phyloP scores from a whole-genome alignment of 2,888 invertebrate genomes.

The Leptinotarsa rubiginosa region DNA sequence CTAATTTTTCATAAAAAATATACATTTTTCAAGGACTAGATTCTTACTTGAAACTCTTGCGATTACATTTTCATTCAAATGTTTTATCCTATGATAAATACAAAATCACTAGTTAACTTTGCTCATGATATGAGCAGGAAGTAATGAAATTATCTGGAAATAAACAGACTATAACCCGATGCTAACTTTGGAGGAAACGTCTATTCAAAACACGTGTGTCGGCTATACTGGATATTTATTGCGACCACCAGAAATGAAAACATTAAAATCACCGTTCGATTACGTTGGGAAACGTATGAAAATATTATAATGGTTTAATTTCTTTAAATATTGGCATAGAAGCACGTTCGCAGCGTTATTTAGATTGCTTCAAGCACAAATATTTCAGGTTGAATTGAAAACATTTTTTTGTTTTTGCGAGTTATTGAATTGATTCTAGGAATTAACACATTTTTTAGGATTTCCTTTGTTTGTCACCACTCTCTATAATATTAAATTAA shows the following conservation, averaged over 20 bases:
- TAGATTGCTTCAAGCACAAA: constrained; percentile 52
- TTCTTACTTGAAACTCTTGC: no score
- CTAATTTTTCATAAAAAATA: no score
- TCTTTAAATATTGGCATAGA: constrained; percentile 56
- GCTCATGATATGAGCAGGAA: not conserved
- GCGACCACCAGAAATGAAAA: constrained; percentile 15
- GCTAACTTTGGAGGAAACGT: constrained; percentile 1
- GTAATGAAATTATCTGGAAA: not conserved
- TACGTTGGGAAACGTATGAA: constrained; percentile 26
- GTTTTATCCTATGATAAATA: no score
- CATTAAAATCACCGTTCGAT: constrained; percentile 17
- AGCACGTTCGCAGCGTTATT: constrained; percentile 57
- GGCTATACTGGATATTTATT: constrained; percentile 5
- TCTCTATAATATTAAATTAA: no score
- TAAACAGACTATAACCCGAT: constrained; percentile 8
- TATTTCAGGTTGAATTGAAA: constrained; percentile 51
- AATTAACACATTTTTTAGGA: not conserved
- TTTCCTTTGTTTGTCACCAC: not conserved
- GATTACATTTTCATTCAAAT: no score
- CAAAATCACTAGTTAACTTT: no score
- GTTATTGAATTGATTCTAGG: not conserved
- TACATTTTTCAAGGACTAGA: no score
- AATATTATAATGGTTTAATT: constrained; percentile 61
- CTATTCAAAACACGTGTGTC: constrained; percentile 4
- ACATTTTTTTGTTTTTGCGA: not conserved